A percentile compares a stretch with the other conserved stretches of the same genome.
These are phyloP conservation scores for Xyrauchen texanus DNA, from an alignment of 2,113 vertebrate genomes.

Conservation along the genomic window DNA sequence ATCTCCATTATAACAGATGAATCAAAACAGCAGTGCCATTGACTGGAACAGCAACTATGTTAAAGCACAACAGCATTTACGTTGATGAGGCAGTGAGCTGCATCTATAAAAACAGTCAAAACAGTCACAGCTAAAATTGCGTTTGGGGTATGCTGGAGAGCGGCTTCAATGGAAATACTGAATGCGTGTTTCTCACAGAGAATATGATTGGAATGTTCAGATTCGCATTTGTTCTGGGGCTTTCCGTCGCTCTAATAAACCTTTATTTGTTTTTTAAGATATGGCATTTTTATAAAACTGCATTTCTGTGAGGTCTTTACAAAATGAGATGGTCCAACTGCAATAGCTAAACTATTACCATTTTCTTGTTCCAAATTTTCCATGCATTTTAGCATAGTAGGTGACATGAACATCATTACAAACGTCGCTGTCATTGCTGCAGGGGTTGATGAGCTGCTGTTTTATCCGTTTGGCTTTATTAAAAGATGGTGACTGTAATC, in stretches of 20 bases:
- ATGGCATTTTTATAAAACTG: background rate
- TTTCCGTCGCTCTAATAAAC: background rate
- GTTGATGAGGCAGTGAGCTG: constrained; percentile 45
- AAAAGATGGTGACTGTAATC: background rate
- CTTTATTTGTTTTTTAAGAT: no score
- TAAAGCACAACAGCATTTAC: constrained; percentile 38
- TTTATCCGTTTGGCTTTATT: background rate
- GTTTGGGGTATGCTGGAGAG: background rate
- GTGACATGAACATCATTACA: constrained; percentile 12
- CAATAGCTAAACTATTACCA: background rate
- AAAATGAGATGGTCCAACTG: background rate
- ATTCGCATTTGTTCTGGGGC: no score
- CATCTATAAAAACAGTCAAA: background rate
- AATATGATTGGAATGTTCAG: background rate
- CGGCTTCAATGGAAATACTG: background rate
- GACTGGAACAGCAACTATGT: background rate
- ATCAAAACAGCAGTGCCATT: background rate
- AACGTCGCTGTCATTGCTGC: constrained; percentile 25
- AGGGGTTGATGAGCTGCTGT: constrained; percentile 21
- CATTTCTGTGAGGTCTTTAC: background rate
- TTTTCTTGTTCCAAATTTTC: background rate
- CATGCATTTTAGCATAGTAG: background rate
- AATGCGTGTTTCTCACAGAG: background rate
- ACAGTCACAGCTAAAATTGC: constrained; percentile 24
- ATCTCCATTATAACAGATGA: background rate